Base-by-base conservation (phyloP, 2,888 invertebrate species). In the Sinelater perroti region DNA sequence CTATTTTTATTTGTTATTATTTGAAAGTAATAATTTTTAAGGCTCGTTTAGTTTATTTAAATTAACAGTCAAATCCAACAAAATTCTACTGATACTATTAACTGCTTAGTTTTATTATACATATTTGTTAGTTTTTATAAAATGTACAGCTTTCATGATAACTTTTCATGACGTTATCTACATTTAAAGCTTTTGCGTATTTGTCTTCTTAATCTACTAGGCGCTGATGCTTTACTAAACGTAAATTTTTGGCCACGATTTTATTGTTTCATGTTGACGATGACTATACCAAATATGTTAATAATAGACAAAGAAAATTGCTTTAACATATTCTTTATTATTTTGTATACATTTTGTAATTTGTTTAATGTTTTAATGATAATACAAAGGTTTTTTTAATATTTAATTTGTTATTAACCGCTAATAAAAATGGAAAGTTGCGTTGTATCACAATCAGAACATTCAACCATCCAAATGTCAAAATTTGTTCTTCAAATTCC, bases 231-330 rank as follows among this genome's bases (percentile, higher is more conserved):
- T n/a, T n/a, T n/a, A n/a, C n/a, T n/a, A n/a, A n/a, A n/a, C n/a
- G n/a, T n/a, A n/a, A n/a, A n/a, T n/a, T n/a, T n/a, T n/a, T n/a
- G n/a, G n/a, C n/a, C n/a, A n/a, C n/a, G n/a, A n/a, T n/a, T n/a
- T n/a, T n/a, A n/a, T n/a, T n/a, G n/a, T n/a, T n/a, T n/a, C n/a
- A n/a, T n/a, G n/a, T n/a, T n/a, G n/a, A n/a, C 30, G 11, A 11
- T 30, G 11, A 11, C 4, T 8, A 30, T 30, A 30, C 30, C 30
- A 30, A 11, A 30, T 30, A 30, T 30, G n/a, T 30, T 30, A 8
- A 8, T 11, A 30, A 30, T 30, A 11, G 30, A 30, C 30, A 30
- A 30, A 30, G 30, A 30, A 30, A 30, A 30, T 30, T 8, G 30
- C 30, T 30, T 5, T 30, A 30, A 30, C 30, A 8, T 30, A 30